phyloP scores from a whole-genome alignment of 2,888 invertebrate species.

The Pediacus dermestoides region DNA sequence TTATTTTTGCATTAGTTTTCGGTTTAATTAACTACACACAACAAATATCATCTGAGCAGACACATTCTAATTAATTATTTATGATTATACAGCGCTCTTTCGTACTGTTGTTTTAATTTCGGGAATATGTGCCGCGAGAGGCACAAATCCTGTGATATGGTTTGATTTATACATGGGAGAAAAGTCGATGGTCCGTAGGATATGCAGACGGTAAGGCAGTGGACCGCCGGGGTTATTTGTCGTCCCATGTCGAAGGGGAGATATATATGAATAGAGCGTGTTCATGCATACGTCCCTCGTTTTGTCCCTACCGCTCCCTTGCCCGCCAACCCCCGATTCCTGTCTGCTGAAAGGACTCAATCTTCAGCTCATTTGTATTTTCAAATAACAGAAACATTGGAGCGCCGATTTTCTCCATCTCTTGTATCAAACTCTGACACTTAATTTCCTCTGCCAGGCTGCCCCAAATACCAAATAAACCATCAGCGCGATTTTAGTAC shows the following conservation, averaged over 20 bases:
- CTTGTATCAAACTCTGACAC: slow-evolving; percentile 41
- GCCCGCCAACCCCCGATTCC: slow-evolving; percentile 9
- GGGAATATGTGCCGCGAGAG: too few relatives aligned
- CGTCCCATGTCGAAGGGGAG: slow-evolving; percentile 33
- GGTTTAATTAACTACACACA: too few relatives aligned
- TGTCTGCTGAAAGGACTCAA: slow-evolving; percentile 27
- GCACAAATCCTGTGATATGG: slow-evolving; percentile 3
- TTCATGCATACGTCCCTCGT: background rate
- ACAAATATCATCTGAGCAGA: too few relatives aligned
- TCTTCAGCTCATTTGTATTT: slow-evolving; percentile 35
- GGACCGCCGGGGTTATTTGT: slow-evolving; percentile 30
- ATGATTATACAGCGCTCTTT: too few relatives aligned
- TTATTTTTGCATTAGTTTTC: too few relatives aligned
- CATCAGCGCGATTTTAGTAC: too few relatives aligned
- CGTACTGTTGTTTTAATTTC: too few relatives aligned
- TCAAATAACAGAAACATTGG: slow-evolving; percentile 32
- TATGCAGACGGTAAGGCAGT: slow-evolving; percentile 2
- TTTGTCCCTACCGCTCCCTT: slow-evolving; percentile 7
- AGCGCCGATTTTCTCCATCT: slow-evolving; percentile 31
- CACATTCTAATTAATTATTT: too few relatives aligned
- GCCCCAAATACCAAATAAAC: slow-evolving; percentile 40
- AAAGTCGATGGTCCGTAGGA: slow-evolving; percentile 6
- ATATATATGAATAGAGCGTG: slow-evolving; percentile 20
- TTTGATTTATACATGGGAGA: slow-evolving; percentile 4
- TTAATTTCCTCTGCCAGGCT: slow-evolving; percentile 39